phyloP scores from a whole-genome alignment of 2,113 vertebrate species.

The Limanda limanda region DNA sequence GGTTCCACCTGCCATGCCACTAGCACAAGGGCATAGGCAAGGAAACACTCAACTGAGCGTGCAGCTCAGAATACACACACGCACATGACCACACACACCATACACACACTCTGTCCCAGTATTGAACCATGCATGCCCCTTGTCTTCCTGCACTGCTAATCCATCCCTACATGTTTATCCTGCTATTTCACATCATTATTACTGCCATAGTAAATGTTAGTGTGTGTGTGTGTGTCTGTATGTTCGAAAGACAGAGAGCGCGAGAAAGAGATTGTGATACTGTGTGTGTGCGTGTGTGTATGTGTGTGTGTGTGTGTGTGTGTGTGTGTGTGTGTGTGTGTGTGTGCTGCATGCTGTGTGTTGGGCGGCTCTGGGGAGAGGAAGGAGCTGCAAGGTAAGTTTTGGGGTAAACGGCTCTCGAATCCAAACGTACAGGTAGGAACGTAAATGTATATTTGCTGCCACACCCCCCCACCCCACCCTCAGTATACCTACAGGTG shows the following conservation, averaged over 20 bases:
- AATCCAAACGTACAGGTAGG: conserved; percentile 83
- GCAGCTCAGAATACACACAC: not conserved
- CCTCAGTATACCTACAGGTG: conserved; percentile 43
- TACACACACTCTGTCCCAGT: conserved; percentile 37
- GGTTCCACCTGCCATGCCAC: conserved; percentile 70
- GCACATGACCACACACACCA: conserved; percentile 23
- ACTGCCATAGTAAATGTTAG: conserved; percentile 68
- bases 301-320: conserved; percentile 54
- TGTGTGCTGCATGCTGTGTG: conserved; percentile 80
- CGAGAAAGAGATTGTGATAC: conserved; percentile 13
- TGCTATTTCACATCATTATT: conserved; percentile 68
- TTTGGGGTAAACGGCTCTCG: conserved; percentile 76
- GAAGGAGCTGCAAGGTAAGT: conserved; percentile 83
- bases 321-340: conserved; percentile 57
- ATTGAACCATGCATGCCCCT: conserved; percentile 73
- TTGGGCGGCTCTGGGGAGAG: conserved; percentile 75
- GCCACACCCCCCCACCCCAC: conserved; percentile 21
- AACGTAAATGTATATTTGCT: conserved; percentile 58
- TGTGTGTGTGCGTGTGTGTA: conserved; percentile 29
- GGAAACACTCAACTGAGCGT: conserved; percentile 47
- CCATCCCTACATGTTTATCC: conserved; percentile 71
- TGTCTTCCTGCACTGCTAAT: conserved; percentile 77
- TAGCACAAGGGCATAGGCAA: conserved; percentile 72
- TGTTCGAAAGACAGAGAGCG: conserved; percentile 10
- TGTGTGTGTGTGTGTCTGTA: conserved; percentile 35